Percentiles rank a stretch among this genome's conserved stretches.
These are phyloP conservation scores for Sebastes kiyomatsui DNA, from an alignment of 2,797 vertebrate species.

Conservation along the genomic window DNA sequence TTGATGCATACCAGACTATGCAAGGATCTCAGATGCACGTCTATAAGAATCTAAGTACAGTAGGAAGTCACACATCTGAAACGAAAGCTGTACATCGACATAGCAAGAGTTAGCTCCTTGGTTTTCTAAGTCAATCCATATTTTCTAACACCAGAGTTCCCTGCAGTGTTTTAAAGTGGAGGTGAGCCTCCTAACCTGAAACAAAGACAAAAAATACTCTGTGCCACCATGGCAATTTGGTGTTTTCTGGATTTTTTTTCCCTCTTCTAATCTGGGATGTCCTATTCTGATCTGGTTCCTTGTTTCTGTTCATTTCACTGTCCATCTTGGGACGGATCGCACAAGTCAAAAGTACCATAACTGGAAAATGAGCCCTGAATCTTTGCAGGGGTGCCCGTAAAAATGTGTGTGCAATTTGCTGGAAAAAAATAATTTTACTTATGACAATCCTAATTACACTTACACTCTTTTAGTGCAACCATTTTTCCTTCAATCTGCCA, in stretches of 20 bases:
- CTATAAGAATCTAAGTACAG: neutral
- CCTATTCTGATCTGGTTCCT: neutral
- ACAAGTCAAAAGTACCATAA: neutral
- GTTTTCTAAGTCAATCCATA: neutral
- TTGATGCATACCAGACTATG: neutral
- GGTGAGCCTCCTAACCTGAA: neutral
- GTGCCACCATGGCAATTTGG: neutral
- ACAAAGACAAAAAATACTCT: neutral
- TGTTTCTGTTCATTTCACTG: neutral
- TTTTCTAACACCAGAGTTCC: neutral
- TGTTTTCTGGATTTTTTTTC: neutral
- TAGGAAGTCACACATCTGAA: slow-evolving; percentile 13
- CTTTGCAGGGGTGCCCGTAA: neutral
- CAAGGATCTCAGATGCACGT: neutral
- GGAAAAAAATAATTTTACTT: neutral
- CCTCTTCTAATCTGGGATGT: neutral
- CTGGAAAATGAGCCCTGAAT: neutral
- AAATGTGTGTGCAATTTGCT: neutral
- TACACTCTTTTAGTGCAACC: neutral
- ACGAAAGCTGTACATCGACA: neutral
- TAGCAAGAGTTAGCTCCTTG: neutral
- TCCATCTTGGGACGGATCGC: neutral
- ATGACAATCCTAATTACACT: neutral
- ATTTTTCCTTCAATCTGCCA: neutral
- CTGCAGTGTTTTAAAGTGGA: neutral